phyloP scores from a whole-genome alignment of 2,113 vertebrate genomes.

The Forbesichthys agassizii region DNA sequence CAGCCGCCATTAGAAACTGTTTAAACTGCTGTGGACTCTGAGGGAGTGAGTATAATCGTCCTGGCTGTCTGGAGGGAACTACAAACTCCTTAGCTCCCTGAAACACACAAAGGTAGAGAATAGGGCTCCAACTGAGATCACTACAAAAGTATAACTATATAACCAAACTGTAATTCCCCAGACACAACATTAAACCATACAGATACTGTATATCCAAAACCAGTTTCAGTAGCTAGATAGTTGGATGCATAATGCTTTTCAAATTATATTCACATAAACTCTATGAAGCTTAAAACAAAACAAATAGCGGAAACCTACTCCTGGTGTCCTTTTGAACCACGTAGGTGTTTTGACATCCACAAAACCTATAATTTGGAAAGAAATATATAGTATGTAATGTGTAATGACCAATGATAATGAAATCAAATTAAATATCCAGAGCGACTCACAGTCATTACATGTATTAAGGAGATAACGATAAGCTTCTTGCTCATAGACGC shows the following conservation, averaged over 20 bases:
- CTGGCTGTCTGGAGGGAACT: constrained; percentile 88
- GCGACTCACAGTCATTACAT: no score
- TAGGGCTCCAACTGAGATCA: not conserved
- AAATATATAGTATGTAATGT: not conserved
- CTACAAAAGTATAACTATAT: no score
- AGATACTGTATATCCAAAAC: no score
- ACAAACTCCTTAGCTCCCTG: constrained; percentile 98
- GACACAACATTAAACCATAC: no score
- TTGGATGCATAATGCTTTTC: not conserved
- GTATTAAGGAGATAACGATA: no score
- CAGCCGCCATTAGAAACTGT: constrained; percentile 96
- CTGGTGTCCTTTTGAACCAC: constrained; percentile 94
- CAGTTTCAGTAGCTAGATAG: no score
- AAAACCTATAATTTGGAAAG: constrained; percentile 80
- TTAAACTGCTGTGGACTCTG: constrained; percentile 99
- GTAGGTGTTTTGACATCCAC: constrained; percentile 98
- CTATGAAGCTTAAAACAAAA: no score
- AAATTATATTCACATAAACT: no score
- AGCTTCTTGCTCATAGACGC: no score
- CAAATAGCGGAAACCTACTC: constrained; percentile 77
- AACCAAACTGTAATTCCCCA: no score
- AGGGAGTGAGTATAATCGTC: constrained; percentile 91
- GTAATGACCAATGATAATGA: no score
- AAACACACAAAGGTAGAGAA: constrained; percentile 24
- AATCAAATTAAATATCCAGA: no score